phyloP scores from a whole-genome alignment of 92 coral and sea anemone genomes.

The Epizoanthus rinbou region DNA sequence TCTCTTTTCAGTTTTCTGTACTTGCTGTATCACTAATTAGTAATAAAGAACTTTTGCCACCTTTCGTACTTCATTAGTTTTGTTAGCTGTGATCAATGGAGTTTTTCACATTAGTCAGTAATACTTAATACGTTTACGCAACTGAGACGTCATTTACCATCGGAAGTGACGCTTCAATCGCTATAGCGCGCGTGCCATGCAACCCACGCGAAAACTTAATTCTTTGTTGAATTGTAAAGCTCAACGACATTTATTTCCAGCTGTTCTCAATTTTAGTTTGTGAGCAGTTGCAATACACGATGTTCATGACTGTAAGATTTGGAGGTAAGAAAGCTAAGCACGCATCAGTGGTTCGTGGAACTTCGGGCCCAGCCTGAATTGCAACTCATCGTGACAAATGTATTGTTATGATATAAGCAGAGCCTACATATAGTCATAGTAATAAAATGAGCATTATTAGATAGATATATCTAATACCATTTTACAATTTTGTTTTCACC shows the following conservation, averaged over 20 bases:
- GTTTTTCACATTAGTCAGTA: no score
- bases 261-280: no score
- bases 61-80: not conserved
- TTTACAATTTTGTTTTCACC: not conserved
- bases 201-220: no score
- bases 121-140: no score
- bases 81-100: not conserved
- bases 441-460: not conserved
- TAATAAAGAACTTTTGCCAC: no score
- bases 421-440: not conserved
- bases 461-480: not conserved
- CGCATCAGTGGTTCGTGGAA: no score
- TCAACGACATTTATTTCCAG: no score
- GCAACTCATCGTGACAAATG: not conserved
- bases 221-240: no score
- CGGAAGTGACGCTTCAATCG: not conserved
- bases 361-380: not conserved
- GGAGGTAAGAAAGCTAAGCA: constrained; percentile 65
- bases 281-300: not conserved
- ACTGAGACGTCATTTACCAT: not conserved
- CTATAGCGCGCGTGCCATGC: not conserved
- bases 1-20: not conserved
- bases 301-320: constrained; percentile 73
- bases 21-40: not conserved
- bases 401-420: no score